These are phyloP conservation scores for Cynopterus brachyotis DNA, from an alignment of 2,113 vertebrate species.

Conservation along the genomic window DNA sequence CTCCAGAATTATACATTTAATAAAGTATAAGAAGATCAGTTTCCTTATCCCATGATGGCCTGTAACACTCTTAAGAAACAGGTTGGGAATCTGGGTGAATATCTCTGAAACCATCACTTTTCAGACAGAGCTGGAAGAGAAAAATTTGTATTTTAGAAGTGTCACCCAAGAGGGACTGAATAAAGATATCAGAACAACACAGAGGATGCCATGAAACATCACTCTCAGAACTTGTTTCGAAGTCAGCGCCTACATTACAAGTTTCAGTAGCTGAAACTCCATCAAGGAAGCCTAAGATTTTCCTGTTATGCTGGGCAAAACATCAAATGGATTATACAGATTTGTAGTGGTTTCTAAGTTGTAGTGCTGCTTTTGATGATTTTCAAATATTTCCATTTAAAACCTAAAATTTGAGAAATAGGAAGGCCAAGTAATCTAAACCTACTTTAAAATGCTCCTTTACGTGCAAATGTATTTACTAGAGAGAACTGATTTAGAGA, in stretches of 20 bases:
- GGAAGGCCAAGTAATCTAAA: background rate
- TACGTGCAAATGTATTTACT: background rate
- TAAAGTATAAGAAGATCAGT: background rate
- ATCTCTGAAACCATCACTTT: background rate
- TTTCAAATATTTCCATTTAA: slow-evolving; percentile 30
- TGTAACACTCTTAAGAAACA: background rate
- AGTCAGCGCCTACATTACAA: background rate
- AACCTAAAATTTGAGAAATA: background rate
- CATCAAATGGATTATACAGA: background rate
- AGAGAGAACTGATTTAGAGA: background rate
- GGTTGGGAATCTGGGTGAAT: background rate
- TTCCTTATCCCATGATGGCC: background rate
- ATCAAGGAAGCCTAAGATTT: background rate
- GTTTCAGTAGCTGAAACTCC: background rate
- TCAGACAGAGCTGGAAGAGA: background rate
- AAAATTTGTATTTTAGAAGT: background rate
- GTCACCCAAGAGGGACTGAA: background rate
- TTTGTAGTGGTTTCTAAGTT: background rate
- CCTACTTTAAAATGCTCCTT: background rate
- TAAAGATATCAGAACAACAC: background rate
- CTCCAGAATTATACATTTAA: background rate
- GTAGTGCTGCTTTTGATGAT: background rate
- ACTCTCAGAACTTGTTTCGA: background rate
- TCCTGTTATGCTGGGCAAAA: background rate
- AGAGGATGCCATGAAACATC: background rate